Percentiles rank a stretch among this genome's conserved stretches.
phyloP scores from a whole-genome alignment of 53 echinoderm and acorn worm species.

The Zoroaster sp. region DNA sequence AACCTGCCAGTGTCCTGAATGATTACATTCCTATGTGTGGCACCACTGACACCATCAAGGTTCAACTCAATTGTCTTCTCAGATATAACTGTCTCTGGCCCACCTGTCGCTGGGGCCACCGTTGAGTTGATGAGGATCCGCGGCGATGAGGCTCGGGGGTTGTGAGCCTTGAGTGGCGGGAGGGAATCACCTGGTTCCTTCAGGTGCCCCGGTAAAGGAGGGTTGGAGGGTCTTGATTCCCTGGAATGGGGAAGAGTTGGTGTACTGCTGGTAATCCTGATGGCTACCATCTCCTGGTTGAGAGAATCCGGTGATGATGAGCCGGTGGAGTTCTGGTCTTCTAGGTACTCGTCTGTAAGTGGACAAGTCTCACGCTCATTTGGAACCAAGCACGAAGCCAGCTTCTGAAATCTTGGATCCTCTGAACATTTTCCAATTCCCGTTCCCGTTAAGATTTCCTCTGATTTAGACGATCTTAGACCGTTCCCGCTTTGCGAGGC shows the following conservation, averaged over 20 bases:
- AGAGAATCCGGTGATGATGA: slow-evolving; percentile 19
- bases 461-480: slow-evolving; percentile 49
- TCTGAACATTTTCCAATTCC: slow-evolving; percentile 2
- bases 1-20: slow-evolving; percentile 7
- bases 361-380: not conserved
- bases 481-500: not conserved
- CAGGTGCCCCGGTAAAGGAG: slow-evolving; percentile 26
- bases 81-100: not conserved
- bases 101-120: not conserved
- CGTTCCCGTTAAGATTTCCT: not conserved
- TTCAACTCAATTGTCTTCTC: slow-evolving; percentile 28
- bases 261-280: slow-evolving; percentile 44
- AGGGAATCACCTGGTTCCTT: slow-evolving; percentile 12
- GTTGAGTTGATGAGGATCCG: slow-evolving; percentile 28
- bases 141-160: slow-evolving; percentile 23
- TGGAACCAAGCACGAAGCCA: slow-evolving; percentile 59
- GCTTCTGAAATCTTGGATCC: slow-evolving; percentile 70
- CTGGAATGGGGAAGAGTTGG: not conserved
- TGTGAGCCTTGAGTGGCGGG: slow-evolving; percentile 25
- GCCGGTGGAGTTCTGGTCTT: not conserved
- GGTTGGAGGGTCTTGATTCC: not conserved
- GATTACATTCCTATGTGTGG: not conserved
- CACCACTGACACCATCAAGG: not conserved
- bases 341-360: not conserved
- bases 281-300: slow-evolving; percentile 37